phyloP scores from a whole-genome alignment of 2,888 invertebrate species.

The Pheosia gnoma region DNA sequence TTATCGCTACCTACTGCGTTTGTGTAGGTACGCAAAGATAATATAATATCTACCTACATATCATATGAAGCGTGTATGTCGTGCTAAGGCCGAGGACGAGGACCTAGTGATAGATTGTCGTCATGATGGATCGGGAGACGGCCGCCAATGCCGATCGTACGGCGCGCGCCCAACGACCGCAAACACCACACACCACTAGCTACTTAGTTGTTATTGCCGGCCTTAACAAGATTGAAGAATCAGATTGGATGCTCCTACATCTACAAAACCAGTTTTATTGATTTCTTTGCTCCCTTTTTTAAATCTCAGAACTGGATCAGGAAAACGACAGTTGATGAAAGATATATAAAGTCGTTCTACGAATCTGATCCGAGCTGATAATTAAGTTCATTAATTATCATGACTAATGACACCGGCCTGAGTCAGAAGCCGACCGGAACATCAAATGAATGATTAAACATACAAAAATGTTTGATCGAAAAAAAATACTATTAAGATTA shows the following conservation, averaged over 20 bases:
- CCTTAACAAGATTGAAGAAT: constrained; percentile 31
- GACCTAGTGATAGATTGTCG: constrained; percentile 66
- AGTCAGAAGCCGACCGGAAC: neutral
- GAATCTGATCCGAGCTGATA: neutral
- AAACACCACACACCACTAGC: constrained; percentile 51
- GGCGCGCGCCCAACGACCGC: constrained; percentile 46
- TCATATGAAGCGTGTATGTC: constrained; percentile 43
- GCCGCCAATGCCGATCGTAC: constrained; percentile 47
- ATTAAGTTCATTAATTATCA: constrained; percentile 1
- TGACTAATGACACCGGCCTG: neutral
- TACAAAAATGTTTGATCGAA: neutral
- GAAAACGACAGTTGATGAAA: neutral
- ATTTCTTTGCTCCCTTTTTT: constrained; percentile 9
- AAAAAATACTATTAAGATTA: no score
- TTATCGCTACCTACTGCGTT: constrained; percentile 28
- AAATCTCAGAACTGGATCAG: neutral
- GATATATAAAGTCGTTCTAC: neutral
- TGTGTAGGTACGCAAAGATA: constrained; percentile 15
- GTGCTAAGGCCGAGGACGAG: constrained; percentile 21
- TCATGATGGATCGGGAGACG: constrained; percentile 64
- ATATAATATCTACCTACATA: constrained; percentile 16
- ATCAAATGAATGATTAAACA: neutral
- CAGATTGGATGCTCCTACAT: constrained; percentile 19
- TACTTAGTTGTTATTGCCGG: constrained; percentile 42
- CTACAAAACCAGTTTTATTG: constrained; percentile 13